Conservation (phyloP, 2,888 invertebrate species). For the Melanchra persicariae region DNA sequence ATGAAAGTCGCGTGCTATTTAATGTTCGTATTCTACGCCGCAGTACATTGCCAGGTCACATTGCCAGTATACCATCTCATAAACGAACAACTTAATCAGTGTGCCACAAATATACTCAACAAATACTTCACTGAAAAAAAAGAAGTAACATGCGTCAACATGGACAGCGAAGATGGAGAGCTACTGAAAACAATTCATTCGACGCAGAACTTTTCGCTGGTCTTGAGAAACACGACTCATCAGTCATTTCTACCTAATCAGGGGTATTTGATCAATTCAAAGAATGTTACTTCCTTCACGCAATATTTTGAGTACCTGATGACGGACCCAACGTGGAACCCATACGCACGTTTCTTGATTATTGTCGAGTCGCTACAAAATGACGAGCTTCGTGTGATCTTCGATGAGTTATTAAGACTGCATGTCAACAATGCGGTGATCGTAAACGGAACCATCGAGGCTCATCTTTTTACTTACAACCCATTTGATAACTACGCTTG, state of each 20-base stretch:
- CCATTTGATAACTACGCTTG: conserved; percentile 80
- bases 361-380: conserved; percentile 63
- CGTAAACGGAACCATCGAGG: conserved; percentile 68
- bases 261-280: conserved; percentile 69
- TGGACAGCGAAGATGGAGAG: conserved; percentile 33
- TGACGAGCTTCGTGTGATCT: conserved; percentile 66
- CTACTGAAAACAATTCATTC: conserved; percentile 47
- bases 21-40: conserved; percentile 19
- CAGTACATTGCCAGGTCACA: conserved; percentile 33
- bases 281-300: conserved; percentile 60
- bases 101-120: conserved; percentile 43
- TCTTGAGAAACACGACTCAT: conserved; percentile 21
- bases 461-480: conserved; percentile 77
- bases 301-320: conserved; percentile 56
- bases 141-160: conserved; percentile 55
- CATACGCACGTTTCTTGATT: conserved; percentile 72
- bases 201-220: conserved; percentile 26
- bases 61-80: neutral
- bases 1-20: conserved; percentile 53
- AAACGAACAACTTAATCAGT: conserved; percentile 31
- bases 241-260: conserved; percentile 46
- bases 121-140: conserved; percentile 44
- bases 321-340: conserved; percentile 74
- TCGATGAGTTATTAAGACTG: conserved; percentile 70
- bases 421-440: conserved; percentile 73